Evolutionary conservation across 2,888 invertebrate species (phyloP).

Genomic region (Bellardia pandia): DNA sequence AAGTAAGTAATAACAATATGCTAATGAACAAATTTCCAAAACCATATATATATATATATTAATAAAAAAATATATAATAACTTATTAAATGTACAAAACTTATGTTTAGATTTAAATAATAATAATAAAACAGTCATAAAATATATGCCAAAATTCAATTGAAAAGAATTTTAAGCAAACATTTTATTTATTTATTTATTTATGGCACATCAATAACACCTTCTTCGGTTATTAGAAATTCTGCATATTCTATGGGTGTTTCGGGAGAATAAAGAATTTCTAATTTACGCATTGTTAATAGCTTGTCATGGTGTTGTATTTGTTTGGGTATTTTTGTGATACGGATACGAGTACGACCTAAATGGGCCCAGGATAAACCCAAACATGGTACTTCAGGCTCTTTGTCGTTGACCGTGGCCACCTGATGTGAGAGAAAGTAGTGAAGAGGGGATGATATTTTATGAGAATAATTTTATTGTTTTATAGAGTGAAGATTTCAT

Average conservation of each 20-base stretch:
- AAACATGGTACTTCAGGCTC: conserved; percentile 85
- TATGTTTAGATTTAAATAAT: conserved; percentile 70
- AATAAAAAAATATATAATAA: conserved; percentile 39
- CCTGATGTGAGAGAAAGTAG: conserved; percentile 76
- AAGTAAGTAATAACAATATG: neutral
- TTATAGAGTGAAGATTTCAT: too few relatives aligned
- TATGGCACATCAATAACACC: conserved; percentile 82
- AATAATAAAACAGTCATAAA: conserved; percentile 63
- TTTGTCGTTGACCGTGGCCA: conserved; percentile 80
- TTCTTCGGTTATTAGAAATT: conserved; percentile 85
- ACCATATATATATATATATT: neutral
- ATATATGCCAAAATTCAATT: conserved; percentile 65
- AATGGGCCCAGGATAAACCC: conserved; percentile 88
- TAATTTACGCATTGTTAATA: conserved; percentile 83
- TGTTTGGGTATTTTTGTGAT: conserved; percentile 83
- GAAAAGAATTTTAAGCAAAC: conserved; percentile 24
- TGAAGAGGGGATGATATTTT: neutral
- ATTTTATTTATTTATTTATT: conserved; percentile 49
- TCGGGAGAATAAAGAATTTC: conserved; percentile 87
- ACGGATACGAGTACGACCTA: conserved; percentile 86
- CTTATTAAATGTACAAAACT: conserved; percentile 74
- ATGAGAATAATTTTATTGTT: neutral
- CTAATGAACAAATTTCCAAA: conserved; percentile 6
- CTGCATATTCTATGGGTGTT: conserved; percentile 84
- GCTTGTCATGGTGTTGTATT: conserved; percentile 75